These are phyloP conservation scores for Panzeria rudis DNA, from an alignment of 2,888 invertebrate genomes.

Conservation along the genomic window DNA sequence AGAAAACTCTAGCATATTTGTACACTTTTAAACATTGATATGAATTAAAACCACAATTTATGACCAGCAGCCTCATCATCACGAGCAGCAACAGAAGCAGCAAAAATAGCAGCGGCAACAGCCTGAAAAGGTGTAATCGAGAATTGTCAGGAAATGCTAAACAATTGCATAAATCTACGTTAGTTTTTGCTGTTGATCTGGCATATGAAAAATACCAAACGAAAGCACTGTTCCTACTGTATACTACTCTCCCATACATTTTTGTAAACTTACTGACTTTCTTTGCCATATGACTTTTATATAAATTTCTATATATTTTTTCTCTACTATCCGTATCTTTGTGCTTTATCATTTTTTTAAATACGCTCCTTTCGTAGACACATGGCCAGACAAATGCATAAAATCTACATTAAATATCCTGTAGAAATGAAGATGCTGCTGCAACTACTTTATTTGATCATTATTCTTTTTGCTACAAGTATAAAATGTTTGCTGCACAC, in stretches of 20 bases:
- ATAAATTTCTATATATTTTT: background rate
- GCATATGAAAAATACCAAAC: background rate
- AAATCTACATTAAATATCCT: slow-evolving; percentile 45
- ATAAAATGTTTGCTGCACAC: slow-evolving; percentile 21
- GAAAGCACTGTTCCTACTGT: background rate
- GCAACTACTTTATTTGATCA: slow-evolving; percentile 40
- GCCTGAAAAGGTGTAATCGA: slow-evolving; percentile 50
- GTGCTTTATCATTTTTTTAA: slow-evolving; percentile 54
- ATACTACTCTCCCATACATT: slow-evolving; percentile 24
- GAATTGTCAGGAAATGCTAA: slow-evolving; percentile 66
- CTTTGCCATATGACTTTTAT: slow-evolving; percentile 44
- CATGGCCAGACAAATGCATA: slow-evolving; percentile 34
- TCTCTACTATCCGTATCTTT: slow-evolving; percentile 5
- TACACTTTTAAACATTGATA: background rate
- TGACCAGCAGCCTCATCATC: slow-evolving; percentile 32
- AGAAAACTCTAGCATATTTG: background rate
- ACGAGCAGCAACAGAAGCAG: slow-evolving; percentile 4
- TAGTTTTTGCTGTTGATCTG: slow-evolving; percentile 16
- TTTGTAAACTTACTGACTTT: slow-evolving; percentile 15
- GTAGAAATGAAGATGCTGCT: slow-evolving; percentile 34
- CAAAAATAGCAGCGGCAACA: slow-evolving; percentile 23
- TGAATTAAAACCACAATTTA: slow-evolving; percentile 41
- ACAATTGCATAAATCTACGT: slow-evolving; percentile 57
- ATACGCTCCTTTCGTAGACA: slow-evolving; percentile 5
- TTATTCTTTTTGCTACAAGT: slow-evolving; percentile 27